Conservation (phyloP, 35 echinoderm and acorn worm species). For the Lytechinus variegatus region DNA sequence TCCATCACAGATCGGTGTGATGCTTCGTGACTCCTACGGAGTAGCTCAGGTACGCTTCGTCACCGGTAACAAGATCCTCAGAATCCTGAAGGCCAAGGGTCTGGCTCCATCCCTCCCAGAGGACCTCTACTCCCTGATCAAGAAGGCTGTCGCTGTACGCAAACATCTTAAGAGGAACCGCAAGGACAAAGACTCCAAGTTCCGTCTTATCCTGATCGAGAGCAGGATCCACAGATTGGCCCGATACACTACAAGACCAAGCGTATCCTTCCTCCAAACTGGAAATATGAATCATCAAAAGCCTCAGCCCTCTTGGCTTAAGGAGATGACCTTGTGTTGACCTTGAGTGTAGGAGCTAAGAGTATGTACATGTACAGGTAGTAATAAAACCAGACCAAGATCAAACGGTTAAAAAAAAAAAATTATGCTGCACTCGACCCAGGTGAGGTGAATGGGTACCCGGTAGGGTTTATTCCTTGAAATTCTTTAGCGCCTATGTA, state of each 20-base stretch:
- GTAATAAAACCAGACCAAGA: neutral
- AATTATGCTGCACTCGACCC: too few species aligned
- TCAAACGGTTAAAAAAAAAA: neutral
- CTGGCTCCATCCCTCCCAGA: conserved; percentile 89
- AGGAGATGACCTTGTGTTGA: conserved; percentile 1
- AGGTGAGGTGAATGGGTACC: too few species aligned
- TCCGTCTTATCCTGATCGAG: conserved; percentile 94
- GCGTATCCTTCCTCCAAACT: conserved; percentile 91
- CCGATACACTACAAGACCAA: conserved; percentile 98
- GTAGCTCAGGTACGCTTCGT: conserved; percentile 98
- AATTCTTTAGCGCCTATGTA: too few species aligned
- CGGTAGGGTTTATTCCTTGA: too few species aligned
- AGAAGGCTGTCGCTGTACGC: conserved; percentile 97
- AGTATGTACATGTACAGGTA: conserved; percentile 2
- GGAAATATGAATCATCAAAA: conserved; percentile 98
- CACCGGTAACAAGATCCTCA: conserved; percentile 94
- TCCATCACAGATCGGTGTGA: conserved; percentile 99
- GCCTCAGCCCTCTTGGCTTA: conserved; percentile 78
- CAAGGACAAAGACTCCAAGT: conserved; percentile 99
- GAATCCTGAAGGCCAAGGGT: conserved; percentile 97
- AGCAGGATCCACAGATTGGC: conserved; percentile 97
- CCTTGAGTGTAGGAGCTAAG: conserved; percentile 16
- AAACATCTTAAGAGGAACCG: conserved; percentile 98
- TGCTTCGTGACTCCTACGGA: conserved; percentile 96
- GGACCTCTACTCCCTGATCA: conserved; percentile 97